Percentiles rank a stretch among this genome's conserved stretches.
These are phyloP conservation scores for Phalangium opilio DNA, from an alignment of 2,888 invertebrate species.

Conservation along the genomic window DNA sequence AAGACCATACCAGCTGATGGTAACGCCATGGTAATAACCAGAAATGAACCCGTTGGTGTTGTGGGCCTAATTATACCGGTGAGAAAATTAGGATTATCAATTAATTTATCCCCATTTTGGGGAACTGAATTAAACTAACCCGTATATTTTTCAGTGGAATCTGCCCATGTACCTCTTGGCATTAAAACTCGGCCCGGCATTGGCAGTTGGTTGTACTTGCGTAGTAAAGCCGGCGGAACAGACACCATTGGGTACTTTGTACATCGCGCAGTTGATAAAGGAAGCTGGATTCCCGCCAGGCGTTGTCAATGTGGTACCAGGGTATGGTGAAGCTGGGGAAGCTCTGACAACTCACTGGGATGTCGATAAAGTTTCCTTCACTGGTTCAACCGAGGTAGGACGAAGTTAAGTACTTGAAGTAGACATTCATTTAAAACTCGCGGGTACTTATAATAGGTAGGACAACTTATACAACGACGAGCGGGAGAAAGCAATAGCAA, in stretches of 20 bases:
- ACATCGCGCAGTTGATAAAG: conserved; percentile 50
- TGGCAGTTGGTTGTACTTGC: conserved; percentile 50
- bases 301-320: conserved; percentile 58
- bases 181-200: conserved; percentile 45
- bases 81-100: not conserved
- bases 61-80: conserved; percentile 51
- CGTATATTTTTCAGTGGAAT: conserved; percentile 31
- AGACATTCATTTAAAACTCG: not conserved
- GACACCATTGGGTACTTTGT: conserved; percentile 61
- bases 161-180: conserved; percentile 42
- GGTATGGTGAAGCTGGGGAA: conserved; percentile 55
- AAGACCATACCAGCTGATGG: conserved; percentile 44
- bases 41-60: conserved; percentile 76
- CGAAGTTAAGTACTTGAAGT: not conserved
- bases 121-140: not conserved
- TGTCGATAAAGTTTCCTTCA: conserved; percentile 61
- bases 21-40: conserved; percentile 8
- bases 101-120: not conserved
- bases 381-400: conserved; percentile 46
- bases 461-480: conserved; percentile 41
- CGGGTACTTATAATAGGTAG: conserved; percentile 31
- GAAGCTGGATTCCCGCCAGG: conserved; percentile 60
- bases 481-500: conserved; percentile 64
- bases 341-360: conserved; percentile 51
- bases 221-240: conserved; percentile 71